Conservation (phyloP, 2,797 vertebrate species). For the Lophius americanus region DNA sequence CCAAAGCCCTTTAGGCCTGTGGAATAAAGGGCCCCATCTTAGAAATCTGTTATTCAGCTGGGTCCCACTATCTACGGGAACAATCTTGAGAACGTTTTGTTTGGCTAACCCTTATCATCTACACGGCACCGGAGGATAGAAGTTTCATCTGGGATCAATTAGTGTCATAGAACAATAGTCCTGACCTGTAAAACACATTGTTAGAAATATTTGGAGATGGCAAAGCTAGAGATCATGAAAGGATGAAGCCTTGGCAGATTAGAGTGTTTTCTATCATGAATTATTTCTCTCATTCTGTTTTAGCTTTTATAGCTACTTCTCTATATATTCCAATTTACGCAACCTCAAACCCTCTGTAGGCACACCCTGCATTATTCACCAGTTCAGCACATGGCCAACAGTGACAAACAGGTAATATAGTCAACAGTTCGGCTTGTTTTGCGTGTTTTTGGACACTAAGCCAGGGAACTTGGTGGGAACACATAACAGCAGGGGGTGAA, state of each 20-base stretch:
- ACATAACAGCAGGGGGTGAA: constrained; percentile 30
- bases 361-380: too few species aligned
- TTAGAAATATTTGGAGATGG: constrained; percentile 44
- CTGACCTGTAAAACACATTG: constrained; percentile 36
- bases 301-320: constrained; percentile 46
- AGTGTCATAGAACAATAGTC: constrained; percentile 47
- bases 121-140: constrained; percentile 19
- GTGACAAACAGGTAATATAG: too few species aligned
- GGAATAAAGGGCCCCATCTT: constrained; percentile 50
- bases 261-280: constrained; percentile 50
- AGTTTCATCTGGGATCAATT: constrained; percentile 36
- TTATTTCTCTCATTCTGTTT: constrained; percentile 47
- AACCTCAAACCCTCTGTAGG: constrained; percentile 44
- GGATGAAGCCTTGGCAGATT: constrained; percentile 30
- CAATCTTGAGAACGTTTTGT: constrained; percentile 65
- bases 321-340: constrained; percentile 49
- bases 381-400: too few species aligned
- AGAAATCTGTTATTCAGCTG: constrained; percentile 48
- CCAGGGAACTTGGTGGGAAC: constrained; percentile 9
- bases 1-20: constrained; percentile 54
- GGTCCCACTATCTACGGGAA: constrained; percentile 51
- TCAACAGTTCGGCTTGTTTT: too few species aligned
- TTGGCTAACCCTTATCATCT: constrained; percentile 48
- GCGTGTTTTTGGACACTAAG: too few species aligned
- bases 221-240: constrained; percentile 56